Conservation (phyloP, 2,113 vertebrate genomes). For the Prinia subflava region DNA sequence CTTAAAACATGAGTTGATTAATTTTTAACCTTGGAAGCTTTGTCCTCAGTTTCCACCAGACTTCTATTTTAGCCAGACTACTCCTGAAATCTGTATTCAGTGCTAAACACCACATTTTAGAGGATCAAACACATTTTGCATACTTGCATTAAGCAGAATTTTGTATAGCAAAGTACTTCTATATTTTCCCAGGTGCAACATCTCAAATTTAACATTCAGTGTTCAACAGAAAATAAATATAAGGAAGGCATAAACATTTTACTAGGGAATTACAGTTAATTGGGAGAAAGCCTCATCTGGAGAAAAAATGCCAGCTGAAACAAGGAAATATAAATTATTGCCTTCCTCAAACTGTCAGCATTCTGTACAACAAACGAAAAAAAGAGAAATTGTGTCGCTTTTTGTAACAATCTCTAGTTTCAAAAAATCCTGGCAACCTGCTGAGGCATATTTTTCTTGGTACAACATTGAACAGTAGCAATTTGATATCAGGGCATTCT, state of each 20-base stretch:
- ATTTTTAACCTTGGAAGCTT: neutral
- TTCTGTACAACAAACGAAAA: neutral
- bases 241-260: neutral
- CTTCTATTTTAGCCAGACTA: neutral
- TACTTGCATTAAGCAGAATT: neutral
- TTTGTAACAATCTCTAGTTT: neutral
- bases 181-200: neutral
- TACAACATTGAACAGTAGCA: neutral
- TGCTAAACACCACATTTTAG: neutral
- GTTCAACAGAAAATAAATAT: neutral
- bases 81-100: neutral
- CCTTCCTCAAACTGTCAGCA: neutral
- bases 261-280: neutral
- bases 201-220: neutral
- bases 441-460: neutral
- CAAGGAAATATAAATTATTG: neutral
- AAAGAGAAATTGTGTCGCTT: neutral
- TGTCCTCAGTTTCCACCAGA: neutral
- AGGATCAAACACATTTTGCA: neutral
- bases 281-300: neutral
- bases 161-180: neutral
- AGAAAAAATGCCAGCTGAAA: neutral
- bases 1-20: neutral
- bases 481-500: neutral
- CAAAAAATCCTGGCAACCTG: neutral